Conservation (phyloP, 2,888 invertebrate genomes). For the Drosophila phalerata region DNA sequence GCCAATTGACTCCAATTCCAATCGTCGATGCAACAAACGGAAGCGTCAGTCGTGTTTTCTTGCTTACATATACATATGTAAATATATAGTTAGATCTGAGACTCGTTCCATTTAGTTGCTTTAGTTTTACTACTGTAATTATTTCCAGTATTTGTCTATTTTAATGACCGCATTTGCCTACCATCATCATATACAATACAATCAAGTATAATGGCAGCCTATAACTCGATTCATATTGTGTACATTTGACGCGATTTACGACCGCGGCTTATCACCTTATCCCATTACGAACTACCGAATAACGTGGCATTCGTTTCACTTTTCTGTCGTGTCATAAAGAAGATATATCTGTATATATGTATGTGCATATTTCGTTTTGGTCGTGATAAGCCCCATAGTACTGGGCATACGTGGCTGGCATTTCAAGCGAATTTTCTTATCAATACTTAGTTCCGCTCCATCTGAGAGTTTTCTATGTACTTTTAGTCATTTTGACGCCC, state of each 20-base stretch:
- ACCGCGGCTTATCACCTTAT: conserved; percentile 19
- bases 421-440: conserved; percentile 48
- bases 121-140: conserved; percentile 38
- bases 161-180: conserved; percentile 32
- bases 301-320: conserved; percentile 2
- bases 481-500: conserved; percentile 11
- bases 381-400: conserved; percentile 16
- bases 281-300: conserved; percentile 14
- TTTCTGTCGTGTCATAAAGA: conserved; percentile 11
- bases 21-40: conserved; percentile 34
- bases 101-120: conserved; percentile 36
- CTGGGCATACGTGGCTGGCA: conserved; percentile 30
- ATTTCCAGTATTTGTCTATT: conserved; percentile 43
- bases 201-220: neutral
- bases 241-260: conserved; percentile 16
- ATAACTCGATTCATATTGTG: conserved; percentile 2
- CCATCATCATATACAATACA: conserved; percentile 15
- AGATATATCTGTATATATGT: neutral
- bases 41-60: conserved; percentile 7
- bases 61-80: conserved; percentile 1
- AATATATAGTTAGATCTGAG: conserved; percentile 1
- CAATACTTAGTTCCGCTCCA: conserved; percentile 18
- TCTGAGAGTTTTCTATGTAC: conserved; percentile 7
- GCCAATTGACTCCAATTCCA: conserved; percentile 54
- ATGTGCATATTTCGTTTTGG: conserved; percentile 2